Conservation (phyloP, 1,140 invertebrate genomes). For the Lethrus apterus region DNA sequence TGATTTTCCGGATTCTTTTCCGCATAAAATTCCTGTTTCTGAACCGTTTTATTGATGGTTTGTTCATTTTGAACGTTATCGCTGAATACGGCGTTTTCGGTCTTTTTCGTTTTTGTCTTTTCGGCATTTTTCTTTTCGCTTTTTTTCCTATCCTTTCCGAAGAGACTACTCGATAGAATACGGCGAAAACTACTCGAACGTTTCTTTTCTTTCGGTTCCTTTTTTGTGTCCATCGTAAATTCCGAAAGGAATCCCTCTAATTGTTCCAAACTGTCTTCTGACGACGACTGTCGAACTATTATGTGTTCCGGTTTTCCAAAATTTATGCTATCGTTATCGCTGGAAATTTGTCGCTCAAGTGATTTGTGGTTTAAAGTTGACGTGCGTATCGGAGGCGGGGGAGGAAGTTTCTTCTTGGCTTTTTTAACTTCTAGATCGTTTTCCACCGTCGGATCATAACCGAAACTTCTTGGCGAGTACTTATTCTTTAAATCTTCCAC, state of each 20-base stretch:
- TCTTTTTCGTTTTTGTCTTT: conserved; percentile 19
- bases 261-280: conserved; percentile 32
- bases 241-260: conserved; percentile 28
- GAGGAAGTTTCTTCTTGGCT: background rate
- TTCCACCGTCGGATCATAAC: conserved; percentile 15
- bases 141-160: conserved; percentile 36
- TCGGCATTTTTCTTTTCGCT: conserved; percentile 23
- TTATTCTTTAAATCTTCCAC: conserved; percentile 20
- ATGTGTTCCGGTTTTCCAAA: conserved; percentile 23
- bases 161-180: conserved; percentile 29
- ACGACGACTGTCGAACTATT: conserved; percentile 28
- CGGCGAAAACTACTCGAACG: conserved; percentile 31
- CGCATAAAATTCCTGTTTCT: conserved; percentile 9
- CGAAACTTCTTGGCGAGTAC: conserved; percentile 25
- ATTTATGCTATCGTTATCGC: conserved; percentile 15
- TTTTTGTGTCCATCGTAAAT: conserved; percentile 31
- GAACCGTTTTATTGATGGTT: conserved; percentile 26
- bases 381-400: background rate
- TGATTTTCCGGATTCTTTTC: background rate
- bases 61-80: conserved; percentile 35
- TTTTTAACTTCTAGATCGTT: background rate
- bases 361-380: background rate
- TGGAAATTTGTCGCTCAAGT: too few species aligned
- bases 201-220: conserved; percentile 33
- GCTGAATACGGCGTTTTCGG: conserved; percentile 23